These are phyloP conservation scores for Brenthis ino DNA, from an alignment of 2,888 invertebrate species.

Conservation along the genomic window DNA sequence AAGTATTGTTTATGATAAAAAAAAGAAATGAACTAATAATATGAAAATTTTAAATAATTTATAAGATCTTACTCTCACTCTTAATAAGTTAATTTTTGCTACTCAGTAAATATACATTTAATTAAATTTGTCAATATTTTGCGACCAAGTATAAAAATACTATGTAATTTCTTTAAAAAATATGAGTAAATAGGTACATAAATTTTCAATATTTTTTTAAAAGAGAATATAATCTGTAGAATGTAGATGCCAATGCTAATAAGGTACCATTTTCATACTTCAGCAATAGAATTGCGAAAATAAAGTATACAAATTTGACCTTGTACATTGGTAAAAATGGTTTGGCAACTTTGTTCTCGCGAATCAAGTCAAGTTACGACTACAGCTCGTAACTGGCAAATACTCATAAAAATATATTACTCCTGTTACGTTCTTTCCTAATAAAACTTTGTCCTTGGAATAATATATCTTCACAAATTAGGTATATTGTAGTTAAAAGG, in stretches of 20 bases:
- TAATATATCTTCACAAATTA: slow-evolving; percentile 11
- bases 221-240: no score
- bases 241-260: not conserved
- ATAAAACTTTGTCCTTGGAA: slow-evolving; percentile 27
- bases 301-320: slow-evolving; percentile 28
- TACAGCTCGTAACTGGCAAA: slow-evolving; percentile 27
- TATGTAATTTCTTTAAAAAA: no score
- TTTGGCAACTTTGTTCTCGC: slow-evolving; percentile 26
- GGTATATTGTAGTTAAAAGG: not conserved
- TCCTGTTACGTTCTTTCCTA: slow-evolving; percentile 23
- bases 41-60: no score
- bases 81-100: no score
- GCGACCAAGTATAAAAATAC: no score
- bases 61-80: no score
- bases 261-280: slow-evolving; percentile 28
- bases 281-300: slow-evolving; percentile 14
- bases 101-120: no score
- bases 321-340: slow-evolving; percentile 28
- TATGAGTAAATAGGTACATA: no score
- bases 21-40: no score
- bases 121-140: no score
- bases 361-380: slow-evolving; percentile 33
- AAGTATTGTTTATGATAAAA: no score
- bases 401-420: slow-evolving; percentile 33
- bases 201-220: no score